These are phyloP conservation scores for Canis aureus DNA, from an alignment of 2,113 vertebrate species.

Conservation along the genomic window DNA sequence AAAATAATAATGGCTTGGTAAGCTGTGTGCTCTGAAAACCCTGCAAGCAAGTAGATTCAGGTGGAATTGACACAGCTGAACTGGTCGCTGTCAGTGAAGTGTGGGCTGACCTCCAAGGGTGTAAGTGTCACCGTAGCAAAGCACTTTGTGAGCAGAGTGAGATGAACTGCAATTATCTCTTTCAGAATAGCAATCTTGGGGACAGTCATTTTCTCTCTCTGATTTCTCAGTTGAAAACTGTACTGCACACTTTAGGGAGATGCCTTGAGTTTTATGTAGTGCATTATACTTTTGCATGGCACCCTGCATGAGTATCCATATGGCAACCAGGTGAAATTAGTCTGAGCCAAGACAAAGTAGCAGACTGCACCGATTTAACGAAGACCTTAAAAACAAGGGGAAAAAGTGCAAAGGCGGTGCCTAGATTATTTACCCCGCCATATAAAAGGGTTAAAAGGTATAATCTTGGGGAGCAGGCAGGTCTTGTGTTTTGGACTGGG, in stretches of 20 bases:
- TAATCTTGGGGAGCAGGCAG: background rate
- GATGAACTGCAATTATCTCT: slow-evolving; percentile 78
- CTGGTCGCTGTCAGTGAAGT: slow-evolving; percentile 76
- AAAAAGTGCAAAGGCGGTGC: background rate
- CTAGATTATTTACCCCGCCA: background rate
- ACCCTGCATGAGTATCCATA: background rate
- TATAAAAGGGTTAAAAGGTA: background rate
- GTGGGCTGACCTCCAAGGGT: slow-evolving; percentile 76
- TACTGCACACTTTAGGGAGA: background rate
- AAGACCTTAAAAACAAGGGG: background rate
- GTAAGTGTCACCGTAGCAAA: slow-evolving; percentile 73
- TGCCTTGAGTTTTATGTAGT: background rate
- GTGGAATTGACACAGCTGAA: slow-evolving; percentile 79
- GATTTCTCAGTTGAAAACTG: slow-evolving; percentile 62
- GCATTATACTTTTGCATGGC: background rate
- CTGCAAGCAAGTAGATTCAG: slow-evolving; percentile 74
- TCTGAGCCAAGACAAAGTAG: background rate
- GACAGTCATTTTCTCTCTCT: slow-evolving; percentile 73
- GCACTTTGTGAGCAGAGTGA: slow-evolving; percentile 83
- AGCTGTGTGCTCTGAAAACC: slow-evolving; percentile 80
- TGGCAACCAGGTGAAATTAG: background rate
- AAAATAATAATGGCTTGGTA: slow-evolving; percentile 78
- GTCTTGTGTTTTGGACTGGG: background rate
- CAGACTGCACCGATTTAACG: background rate
- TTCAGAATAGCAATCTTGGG: slow-evolving; percentile 59